phyloP scores from a whole-genome alignment of 2,797 vertebrate species.

The Muscicapa striata region DNA sequence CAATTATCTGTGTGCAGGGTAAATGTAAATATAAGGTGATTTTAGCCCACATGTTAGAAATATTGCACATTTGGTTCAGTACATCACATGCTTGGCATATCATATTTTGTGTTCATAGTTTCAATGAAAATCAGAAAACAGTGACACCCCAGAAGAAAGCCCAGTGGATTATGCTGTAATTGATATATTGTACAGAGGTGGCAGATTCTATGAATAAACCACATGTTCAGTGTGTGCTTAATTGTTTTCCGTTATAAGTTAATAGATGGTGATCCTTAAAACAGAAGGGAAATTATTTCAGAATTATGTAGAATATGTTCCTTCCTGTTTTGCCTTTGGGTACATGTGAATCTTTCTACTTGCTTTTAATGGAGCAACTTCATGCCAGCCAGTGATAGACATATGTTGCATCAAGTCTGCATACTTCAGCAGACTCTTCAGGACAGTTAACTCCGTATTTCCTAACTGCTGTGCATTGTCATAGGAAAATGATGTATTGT shows the following conservation, averaged over 20 bases:
- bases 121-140: neutral
- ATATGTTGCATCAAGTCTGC: neutral
- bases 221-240: neutral
- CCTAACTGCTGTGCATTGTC: neutral
- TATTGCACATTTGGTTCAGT: neutral
- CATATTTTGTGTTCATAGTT: neutral
- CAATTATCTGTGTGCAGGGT: neutral
- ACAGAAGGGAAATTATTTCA: neutral
- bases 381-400: neutral
- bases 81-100: neutral
- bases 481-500: neutral
- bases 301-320: neutral
- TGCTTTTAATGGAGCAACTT: neutral
- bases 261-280: neutral
- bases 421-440: neutral
- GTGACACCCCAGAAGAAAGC: neutral
- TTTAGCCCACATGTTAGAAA: neutral
- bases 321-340: neutral
- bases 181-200: neutral
- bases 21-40: neutral
- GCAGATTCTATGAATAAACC: neutral
- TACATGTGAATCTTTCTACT: neutral
- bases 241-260: neutral
- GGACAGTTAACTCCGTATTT: neutral
- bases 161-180: neutral